Evolutionary conservation across 2,888 invertebrate genomes (phyloP).

Genomic region (Trissoscelio sp.): DNA sequence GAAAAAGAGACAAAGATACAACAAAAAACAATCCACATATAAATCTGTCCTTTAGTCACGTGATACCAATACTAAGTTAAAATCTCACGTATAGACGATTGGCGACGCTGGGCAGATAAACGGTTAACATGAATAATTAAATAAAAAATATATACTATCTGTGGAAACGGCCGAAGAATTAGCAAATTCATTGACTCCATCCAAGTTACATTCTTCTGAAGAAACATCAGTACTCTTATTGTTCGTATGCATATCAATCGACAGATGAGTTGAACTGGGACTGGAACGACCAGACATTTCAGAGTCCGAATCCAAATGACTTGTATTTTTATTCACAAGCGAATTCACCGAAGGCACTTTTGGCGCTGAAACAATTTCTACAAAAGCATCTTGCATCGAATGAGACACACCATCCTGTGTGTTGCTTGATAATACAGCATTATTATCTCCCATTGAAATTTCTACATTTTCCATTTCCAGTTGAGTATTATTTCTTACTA

Average conservation of each 20-base stretch:
- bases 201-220: constrained; percentile 42
- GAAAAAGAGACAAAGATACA: too few species aligned
- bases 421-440: too few species aligned
- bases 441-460: too few species aligned
- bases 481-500: too few species aligned
- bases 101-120: too few species aligned
- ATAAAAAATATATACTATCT: constrained; percentile 59
- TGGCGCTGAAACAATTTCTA: constrained; percentile 40
- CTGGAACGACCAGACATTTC: constrained; percentile 76
- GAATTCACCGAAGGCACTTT: constrained; percentile 74
- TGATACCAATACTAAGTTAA: too few species aligned
- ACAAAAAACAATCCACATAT: too few species aligned
- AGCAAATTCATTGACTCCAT: constrained; percentile 16
- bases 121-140: too few species aligned
- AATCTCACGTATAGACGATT: too few species aligned
- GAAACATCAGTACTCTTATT: constrained; percentile 66
- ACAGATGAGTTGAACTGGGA: constrained; percentile 71
- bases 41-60: too few species aligned
- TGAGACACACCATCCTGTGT: too few species aligned
- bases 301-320: constrained; percentile 76
- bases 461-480: too few species aligned
- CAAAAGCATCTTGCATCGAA: constrained; percentile 28
- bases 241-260: constrained; percentile 71
- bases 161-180: constrained; percentile 10
- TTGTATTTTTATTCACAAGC: constrained; percentile 75